phyloP scores from a whole-genome alignment of 2,797 vertebrate species.

The Brotula barbata region DNA sequence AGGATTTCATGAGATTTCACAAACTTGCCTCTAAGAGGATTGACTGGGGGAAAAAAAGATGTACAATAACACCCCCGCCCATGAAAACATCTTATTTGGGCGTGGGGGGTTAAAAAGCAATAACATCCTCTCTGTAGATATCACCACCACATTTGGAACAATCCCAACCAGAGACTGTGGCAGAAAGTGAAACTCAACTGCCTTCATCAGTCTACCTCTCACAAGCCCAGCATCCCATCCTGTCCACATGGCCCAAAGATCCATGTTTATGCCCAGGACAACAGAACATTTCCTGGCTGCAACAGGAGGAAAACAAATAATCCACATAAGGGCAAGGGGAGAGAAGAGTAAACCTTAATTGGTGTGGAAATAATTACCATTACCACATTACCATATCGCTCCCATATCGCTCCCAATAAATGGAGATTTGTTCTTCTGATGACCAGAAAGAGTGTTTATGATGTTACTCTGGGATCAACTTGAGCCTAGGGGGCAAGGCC shows the following conservation, averaged over 20 bases:
- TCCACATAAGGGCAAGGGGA: conserved; percentile 35
- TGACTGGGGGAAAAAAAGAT: not conserved
- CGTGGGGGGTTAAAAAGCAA: not conserved
- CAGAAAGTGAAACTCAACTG: conserved; percentile 14
- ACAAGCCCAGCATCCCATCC: not conserved
- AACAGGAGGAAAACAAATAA: conserved; percentile 54
- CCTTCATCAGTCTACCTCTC: not conserved
- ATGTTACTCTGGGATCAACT: conserved; percentile 67
- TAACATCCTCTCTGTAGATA: conserved; percentile 21
- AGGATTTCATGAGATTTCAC: conserved; percentile 21
- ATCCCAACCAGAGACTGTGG: conserved; percentile 13
- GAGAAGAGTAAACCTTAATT: conserved; percentile 63
- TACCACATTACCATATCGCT: no score
- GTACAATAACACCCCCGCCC: not conserved
- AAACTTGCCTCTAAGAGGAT: conserved; percentile 4
- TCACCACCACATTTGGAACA: conserved; percentile 23
- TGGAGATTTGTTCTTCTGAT: conserved; percentile 71
- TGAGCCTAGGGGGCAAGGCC: conserved; percentile 63
- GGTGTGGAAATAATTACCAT: conserved; percentile 70
- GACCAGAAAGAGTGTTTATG: conserved; percentile 63
- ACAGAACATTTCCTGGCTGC: conserved; percentile 42
- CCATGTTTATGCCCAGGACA: conserved; percentile 28
- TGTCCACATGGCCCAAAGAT: conserved; percentile 7
- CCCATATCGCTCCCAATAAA: conserved; percentile 65
- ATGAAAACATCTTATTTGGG: conserved; percentile 24